Percentiles rank a stretch among this genome's conserved stretches.
phyloP scores from a whole-genome alignment of 1,140 invertebrate species.

The Drosophila arawakana region DNA sequence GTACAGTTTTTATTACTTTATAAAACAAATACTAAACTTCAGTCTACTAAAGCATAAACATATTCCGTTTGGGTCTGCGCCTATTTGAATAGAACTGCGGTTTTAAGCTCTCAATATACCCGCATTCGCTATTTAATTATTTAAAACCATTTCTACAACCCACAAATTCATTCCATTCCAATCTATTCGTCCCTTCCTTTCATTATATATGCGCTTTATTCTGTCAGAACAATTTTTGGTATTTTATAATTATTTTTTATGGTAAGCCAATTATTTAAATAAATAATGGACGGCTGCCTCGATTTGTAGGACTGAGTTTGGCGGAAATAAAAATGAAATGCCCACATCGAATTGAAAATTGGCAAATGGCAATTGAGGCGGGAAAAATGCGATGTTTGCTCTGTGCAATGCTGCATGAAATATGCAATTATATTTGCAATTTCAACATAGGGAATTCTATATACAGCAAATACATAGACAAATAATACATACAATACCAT shows the following conservation, averaged over 20 bases:
- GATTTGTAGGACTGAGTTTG: slow-evolving; percentile 21
- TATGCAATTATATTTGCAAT: slow-evolving; percentile 64
- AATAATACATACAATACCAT: slow-evolving; percentile 17
- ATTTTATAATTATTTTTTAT: slow-evolving; percentile 62
- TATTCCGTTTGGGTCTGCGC: background rate
- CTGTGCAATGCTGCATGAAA: slow-evolving; percentile 59
- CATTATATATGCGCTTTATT: slow-evolving; percentile 34
- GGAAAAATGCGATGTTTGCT: slow-evolving; percentile 49
- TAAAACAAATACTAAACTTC: too few species aligned
- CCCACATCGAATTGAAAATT: slow-evolving; percentile 61
- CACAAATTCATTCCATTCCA: background rate
- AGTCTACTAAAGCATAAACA: background rate
- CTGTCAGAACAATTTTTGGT: slow-evolving; percentile 32
- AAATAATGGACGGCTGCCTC: slow-evolving; percentile 60
- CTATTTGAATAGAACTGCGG: slow-evolving; percentile 28
- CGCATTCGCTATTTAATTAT: slow-evolving; percentile 51
- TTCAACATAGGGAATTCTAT: slow-evolving; percentile 32
- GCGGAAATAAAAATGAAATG: slow-evolving; percentile 17
- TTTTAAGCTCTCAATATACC: slow-evolving; percentile 31
- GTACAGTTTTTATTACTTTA: too few species aligned
- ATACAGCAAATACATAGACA: slow-evolving; percentile 5
- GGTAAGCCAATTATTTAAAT: slow-evolving; percentile 77
- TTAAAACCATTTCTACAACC: slow-evolving; percentile 23
- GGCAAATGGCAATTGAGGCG: slow-evolving; percentile 61
- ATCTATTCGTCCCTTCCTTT: background rate